Conservation (phyloP, 1,140 invertebrate species). For the Bemisia tabaci region DNA sequence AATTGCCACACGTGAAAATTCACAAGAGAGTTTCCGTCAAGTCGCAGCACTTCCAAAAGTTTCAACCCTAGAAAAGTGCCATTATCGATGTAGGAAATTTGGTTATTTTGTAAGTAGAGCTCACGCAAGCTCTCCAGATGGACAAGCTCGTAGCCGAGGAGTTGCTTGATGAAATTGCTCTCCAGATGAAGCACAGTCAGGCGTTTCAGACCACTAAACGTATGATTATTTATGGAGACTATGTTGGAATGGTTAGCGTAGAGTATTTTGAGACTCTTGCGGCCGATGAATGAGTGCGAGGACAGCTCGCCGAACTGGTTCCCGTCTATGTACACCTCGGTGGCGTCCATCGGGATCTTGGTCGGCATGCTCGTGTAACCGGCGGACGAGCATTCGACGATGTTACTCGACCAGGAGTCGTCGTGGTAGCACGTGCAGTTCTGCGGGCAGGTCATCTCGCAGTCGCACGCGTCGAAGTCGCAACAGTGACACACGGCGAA, state of each 20-base stretch:
- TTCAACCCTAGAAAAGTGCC: slow-evolving; percentile 66
- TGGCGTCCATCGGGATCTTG: slow-evolving; percentile 85
- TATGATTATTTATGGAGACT: slow-evolving; percentile 68
- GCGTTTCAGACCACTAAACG: slow-evolving; percentile 70
- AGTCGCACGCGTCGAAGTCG: slow-evolving; percentile 88
- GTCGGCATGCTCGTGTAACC: slow-evolving; percentile 67
- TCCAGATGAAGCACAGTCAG: slow-evolving; percentile 69
- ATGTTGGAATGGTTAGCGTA: slow-evolving; percentile 82
- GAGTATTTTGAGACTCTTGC: slow-evolving; percentile 71
- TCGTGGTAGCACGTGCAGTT: slow-evolving; percentile 92
- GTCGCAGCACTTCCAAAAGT: slow-evolving; percentile 63
- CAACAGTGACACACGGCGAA: slow-evolving; percentile 87
- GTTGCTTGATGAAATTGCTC: slow-evolving; percentile 62
- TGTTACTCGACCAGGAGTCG: slow-evolving; percentile 83
- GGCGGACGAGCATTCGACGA: slow-evolving; percentile 75
- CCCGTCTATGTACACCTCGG: slow-evolving; percentile 82
- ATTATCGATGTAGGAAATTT: slow-evolving; percentile 68
- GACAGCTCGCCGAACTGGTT: slow-evolving; percentile 74
- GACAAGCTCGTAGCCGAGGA: slow-evolving; percentile 71
- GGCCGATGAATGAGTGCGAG: slow-evolving; percentile 79
- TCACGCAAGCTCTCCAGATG: slow-evolving; percentile 64
- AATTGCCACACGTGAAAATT: slow-evolving; percentile 65
- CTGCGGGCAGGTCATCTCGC: slow-evolving; percentile 85
- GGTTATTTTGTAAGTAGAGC: slow-evolving; percentile 76
- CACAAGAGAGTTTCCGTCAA: slow-evolving; percentile 71